Percentiles rank a stretch among this genome's conserved stretches.
phyloP scores from a whole-genome alignment of 2,888 invertebrate species.

The Spicauda simplicius region DNA sequence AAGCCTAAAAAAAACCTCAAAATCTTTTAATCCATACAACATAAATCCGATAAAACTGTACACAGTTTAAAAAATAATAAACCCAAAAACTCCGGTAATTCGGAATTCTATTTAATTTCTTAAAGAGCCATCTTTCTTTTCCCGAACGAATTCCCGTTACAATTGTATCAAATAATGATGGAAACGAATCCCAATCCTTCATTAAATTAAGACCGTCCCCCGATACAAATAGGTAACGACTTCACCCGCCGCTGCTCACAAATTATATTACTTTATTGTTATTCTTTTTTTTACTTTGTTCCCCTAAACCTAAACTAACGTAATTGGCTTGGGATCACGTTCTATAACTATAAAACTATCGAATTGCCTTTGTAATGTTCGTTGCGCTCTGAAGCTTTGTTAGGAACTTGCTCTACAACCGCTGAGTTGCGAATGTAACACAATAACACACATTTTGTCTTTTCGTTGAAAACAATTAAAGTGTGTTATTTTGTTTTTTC shows the following conservation, averaged over 20 bases:
- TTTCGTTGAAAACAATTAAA: too few species aligned
- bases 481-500: too few species aligned
- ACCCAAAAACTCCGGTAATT: conserved; percentile 8
- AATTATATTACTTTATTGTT: conserved; percentile 84
- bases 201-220: conserved; percentile 76
- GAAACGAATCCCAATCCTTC: conserved; percentile 66
- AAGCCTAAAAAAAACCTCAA: not conserved
- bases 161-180: conserved; percentile 65
- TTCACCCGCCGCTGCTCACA: conserved; percentile 67
- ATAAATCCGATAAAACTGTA: not conserved
- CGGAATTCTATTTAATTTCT: conserved; percentile 29
- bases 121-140: conserved; percentile 29
- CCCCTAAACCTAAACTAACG: conserved; percentile 71
- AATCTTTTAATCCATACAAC: not conserved
- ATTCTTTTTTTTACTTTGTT: conserved; percentile 72
- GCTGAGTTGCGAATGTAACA: not conserved
- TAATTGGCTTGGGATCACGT: conserved; percentile 83
- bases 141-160: conserved; percentile 45
- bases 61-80: conserved; percentile 9
- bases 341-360: conserved; percentile 78
- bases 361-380: conserved; percentile 70
- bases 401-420: not conserved
- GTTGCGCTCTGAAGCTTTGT: conserved; percentile 8
- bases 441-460: not conserved
- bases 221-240: conserved; percentile 74